A percentile compares a stretch with the other conserved stretches of the same genome.
These are phyloP conservation scores for Seladonia tumulorum DNA, from an alignment of 2,888 invertebrate species.

Conservation along the genomic window DNA sequence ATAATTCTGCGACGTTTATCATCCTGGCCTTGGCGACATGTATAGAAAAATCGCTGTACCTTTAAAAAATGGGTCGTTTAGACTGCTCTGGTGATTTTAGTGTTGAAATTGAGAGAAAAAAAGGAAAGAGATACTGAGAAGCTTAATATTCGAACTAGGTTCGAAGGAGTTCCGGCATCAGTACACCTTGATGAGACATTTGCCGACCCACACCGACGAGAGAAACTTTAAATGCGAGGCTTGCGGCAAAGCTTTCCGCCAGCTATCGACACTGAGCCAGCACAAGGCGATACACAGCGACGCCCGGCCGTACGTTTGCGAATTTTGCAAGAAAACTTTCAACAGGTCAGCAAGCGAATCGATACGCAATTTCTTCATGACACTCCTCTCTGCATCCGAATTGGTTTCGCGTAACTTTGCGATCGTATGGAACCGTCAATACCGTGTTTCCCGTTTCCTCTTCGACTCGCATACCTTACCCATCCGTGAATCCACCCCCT, in stretches of 20 bases:
- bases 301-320: slow-evolving; percentile 90
- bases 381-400: not conserved
- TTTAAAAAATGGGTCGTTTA: too few species aligned
- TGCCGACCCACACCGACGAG: slow-evolving; percentile 91
- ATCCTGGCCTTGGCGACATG: too few species aligned
- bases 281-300: slow-evolving; percentile 92
- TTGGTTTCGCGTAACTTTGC: not conserved
- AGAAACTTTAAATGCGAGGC: slow-evolving; percentile 90
- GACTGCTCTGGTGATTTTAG: not conserved
- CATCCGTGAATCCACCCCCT: not conserved
- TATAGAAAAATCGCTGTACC: too few species aligned
- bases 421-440: not conserved
- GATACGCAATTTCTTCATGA: not conserved
- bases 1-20: too few species aligned
- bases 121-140: not conserved
- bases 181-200: slow-evolving; percentile 90
- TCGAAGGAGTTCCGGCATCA: slow-evolving; percentile 91
- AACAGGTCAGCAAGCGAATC: slow-evolving; percentile 84
- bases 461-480: not conserved
- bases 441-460: slow-evolving; percentile 2
- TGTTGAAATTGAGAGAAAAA: not conserved
- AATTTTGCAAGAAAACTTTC: slow-evolving; percentile 91
- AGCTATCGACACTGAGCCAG: slow-evolving; percentile 91
- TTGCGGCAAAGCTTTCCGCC: slow-evolving; percentile 91
- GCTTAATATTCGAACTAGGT: slow-evolving; percentile 84